These are phyloP conservation scores for Lingula anatina DNA, from an alignment of 2,888 invertebrate species.

Conservation along the genomic window DNA sequence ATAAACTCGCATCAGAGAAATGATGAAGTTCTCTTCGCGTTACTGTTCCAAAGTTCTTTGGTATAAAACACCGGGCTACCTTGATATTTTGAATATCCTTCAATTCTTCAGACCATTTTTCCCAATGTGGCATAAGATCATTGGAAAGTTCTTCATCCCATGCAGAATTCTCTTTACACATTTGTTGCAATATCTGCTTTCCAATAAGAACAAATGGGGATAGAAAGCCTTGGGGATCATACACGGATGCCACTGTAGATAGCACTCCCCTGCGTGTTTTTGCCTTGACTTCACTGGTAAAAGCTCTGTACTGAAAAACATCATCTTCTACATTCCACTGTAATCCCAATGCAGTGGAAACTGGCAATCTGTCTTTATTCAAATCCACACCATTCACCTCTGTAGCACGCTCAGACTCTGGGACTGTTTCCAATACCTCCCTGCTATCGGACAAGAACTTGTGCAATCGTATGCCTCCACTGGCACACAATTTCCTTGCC, in stretches of 20 bases:
- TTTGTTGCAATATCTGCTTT: conserved; percentile 6
- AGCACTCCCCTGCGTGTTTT: conserved; percentile 12
- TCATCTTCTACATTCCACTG: conserved; percentile 9
- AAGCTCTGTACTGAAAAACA: conserved; percentile 3
- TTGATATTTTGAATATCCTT: neutral
- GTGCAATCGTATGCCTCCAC: conserved; percentile 12
- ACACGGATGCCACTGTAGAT: conserved; percentile 12
- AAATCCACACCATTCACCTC: conserved; percentile 8
- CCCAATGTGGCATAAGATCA: neutral
- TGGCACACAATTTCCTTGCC: conserved; percentile 3
- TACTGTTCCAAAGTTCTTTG: conserved; percentile 2
- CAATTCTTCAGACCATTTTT: neutral
- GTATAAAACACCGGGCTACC: neutral
- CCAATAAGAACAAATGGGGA: conserved; percentile 6
- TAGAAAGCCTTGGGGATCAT: conserved; percentile 14
- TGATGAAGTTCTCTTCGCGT: conserved; percentile 5
- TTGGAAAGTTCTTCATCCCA: conserved; percentile 2
- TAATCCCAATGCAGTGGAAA: conserved; percentile 8
- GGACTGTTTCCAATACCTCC: conserved; percentile 13
- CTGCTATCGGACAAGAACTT: conserved; percentile 14
- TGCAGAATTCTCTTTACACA: neutral
- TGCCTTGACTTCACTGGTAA: conserved; percentile 9
- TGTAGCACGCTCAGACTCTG: conserved; percentile 8
- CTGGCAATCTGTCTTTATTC: conserved; percentile 5
- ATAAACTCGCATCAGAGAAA: conserved; percentile 11